phyloP scores from a whole-genome alignment of 2,113 vertebrate genomes.

The Lanius ludovicianus region DNA sequence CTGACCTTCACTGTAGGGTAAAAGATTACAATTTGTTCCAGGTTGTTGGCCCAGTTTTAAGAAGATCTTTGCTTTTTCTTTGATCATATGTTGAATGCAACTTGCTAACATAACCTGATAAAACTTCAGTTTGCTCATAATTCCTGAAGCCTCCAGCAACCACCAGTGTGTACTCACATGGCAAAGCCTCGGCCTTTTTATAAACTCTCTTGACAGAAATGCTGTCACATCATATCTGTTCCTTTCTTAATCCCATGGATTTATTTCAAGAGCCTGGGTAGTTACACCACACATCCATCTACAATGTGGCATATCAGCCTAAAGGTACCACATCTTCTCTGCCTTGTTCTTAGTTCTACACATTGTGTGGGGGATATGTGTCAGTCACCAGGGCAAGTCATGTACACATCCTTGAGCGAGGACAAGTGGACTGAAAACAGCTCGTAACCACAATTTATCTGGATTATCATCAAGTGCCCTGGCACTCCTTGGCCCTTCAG shows the following conservation, averaged over 20 bases:
- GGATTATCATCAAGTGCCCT: neutral
- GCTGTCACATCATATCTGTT: slow-evolving; percentile 62
- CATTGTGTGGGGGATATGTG: neutral
- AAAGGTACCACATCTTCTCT: neutral
- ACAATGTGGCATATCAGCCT: neutral
- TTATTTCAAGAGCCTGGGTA: slow-evolving; percentile 52
- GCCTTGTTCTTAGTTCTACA: neutral
- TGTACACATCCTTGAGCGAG: neutral
- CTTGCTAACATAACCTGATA: neutral
- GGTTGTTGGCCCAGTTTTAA: neutral
- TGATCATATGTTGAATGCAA: slow-evolving; percentile 4
- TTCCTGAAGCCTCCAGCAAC: slow-evolving; percentile 38
- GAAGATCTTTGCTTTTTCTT: neutral
- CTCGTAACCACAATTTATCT: neutral
- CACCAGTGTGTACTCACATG: slow-evolving; percentile 45
- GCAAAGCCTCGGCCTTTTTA: slow-evolving; percentile 59
- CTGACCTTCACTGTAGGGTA: neutral
- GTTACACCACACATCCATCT: slow-evolving; percentile 45
- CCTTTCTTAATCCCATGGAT: slow-evolving; percentile 37
- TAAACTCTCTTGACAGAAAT: slow-evolving; percentile 65
- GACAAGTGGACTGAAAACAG: neutral
- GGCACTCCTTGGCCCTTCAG: neutral
- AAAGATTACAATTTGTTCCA: neutral
- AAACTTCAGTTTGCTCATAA: slow-evolving; percentile 20
- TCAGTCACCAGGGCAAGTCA: neutral